Evolutionary conservation across 2,113 vertebrate species (phyloP).

Genomic region (Lasiurus borealis): DNA sequence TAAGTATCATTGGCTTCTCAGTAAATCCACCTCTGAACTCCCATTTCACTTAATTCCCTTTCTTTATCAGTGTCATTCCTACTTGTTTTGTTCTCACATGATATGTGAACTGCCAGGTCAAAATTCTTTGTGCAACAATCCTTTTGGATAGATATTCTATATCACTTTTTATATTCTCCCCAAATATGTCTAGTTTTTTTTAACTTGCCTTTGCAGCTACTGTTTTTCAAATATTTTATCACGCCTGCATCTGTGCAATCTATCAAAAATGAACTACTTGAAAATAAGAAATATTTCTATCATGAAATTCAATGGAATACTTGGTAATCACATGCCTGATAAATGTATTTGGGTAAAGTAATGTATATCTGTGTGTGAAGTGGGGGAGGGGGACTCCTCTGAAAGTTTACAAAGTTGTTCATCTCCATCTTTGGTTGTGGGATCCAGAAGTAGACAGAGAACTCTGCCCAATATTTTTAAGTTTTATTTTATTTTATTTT

Average conservation of each 20-base stretch:
- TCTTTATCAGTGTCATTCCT: background rate
- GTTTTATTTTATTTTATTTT: constrained; percentile 32
- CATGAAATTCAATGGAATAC: constrained; percentile 29
- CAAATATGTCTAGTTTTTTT: constrained; percentile 48
- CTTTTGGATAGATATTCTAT: constrained; percentile 30
- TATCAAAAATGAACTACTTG: constrained; percentile 48
- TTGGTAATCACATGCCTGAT: constrained; percentile 9
- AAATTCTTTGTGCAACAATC: constrained; percentile 58
- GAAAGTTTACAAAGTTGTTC: background rate
- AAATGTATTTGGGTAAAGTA: constrained; percentile 16
- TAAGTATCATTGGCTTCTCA: background rate
- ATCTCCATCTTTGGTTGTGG: background rate
- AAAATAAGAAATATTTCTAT: constrained; percentile 63
- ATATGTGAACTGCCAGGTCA: constrained; percentile 63
- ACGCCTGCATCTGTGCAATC: constrained; percentile 7
- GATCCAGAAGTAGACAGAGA: background rate
- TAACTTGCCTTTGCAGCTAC: constrained; percentile 50
- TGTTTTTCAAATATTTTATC: constrained; percentile 70
- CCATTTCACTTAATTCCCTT: constrained; percentile 36
- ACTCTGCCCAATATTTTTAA: background rate
- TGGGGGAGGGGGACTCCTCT: background rate
- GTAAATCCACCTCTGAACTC: background rate
- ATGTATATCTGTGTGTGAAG: background rate
- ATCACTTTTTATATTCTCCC: constrained; percentile 69
- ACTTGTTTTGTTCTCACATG: constrained; percentile 47